These are phyloP conservation scores for Micronycteris hirsuta DNA, from an alignment of 2,113 vertebrate species.

Conservation along the genomic window DNA sequence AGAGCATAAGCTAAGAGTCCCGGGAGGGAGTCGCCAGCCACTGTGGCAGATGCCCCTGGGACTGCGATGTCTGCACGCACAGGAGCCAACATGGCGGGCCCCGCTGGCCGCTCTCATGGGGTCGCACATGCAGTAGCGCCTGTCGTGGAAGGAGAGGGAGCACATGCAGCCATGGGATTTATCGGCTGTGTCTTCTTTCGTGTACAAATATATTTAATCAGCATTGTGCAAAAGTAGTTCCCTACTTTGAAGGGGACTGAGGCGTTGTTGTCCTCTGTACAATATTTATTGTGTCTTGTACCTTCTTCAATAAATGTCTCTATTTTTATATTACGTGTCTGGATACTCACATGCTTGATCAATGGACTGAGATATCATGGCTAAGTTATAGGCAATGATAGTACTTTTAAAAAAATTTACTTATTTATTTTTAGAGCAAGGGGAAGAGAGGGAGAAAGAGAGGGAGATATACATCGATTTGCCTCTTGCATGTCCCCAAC, in stretches of 20 bases:
- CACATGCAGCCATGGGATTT: not conserved
- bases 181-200: slow-evolving; percentile 15
- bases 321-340: too few relatives aligned
- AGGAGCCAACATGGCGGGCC: slow-evolving; percentile 42
- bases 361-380: not conserved
- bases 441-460: too few relatives aligned
- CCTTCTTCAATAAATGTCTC: too few relatives aligned
- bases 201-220: slow-evolving; percentile 16
- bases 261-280: too few relatives aligned
- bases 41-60: not conserved
- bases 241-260: too few relatives aligned
- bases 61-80: slow-evolving; percentile 31
- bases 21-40: slow-evolving; percentile 44
- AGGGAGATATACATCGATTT: too few relatives aligned
- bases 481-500: too few relatives aligned
- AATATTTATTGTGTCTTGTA: too few relatives aligned
- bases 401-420: not conserved
- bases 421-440: too few relatives aligned
- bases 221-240: not conserved
- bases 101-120: not conserved
- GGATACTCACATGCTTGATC: not conserved
- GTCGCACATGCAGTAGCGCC: slow-evolving; percentile 23
- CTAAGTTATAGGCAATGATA: not conserved
- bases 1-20: not conserved
- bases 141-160: slow-evolving; percentile 37